Conservation (phyloP, 53 echinoderm and acorn worm species). For the Astropecten irregularis region DNA sequence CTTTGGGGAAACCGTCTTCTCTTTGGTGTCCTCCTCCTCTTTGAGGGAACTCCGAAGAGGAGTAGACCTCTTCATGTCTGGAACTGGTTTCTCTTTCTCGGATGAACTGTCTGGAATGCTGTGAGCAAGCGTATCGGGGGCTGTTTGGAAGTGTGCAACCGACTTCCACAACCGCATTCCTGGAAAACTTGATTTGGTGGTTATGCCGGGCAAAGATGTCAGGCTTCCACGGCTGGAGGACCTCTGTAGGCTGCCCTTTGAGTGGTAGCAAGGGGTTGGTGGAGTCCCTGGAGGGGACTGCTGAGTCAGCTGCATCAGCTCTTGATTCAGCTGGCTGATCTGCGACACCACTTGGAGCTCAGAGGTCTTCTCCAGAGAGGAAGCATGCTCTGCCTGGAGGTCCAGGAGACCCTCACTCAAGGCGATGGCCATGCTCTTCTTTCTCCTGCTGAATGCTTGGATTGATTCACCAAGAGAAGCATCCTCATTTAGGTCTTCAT, state of each 20-base stretch:
- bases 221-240: constrained; percentile 15
- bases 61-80: not conserved
- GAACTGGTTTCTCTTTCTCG: not conserved
- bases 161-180: constrained; percentile 2
- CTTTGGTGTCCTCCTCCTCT: constrained; percentile 21
- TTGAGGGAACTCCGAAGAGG: not conserved
- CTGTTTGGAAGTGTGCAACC: constrained; percentile 21
- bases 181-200: not conserved
- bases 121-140: not conserved
- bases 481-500: not conserved
- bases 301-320: constrained; percentile 61
- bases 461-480: constrained; percentile 1
- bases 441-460: constrained; percentile 54
- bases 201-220: not conserved
- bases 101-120: not conserved
- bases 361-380: constrained; percentile 66
- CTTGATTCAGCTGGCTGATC: constrained; percentile 74
- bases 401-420: constrained; percentile 87
- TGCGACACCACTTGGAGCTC: constrained; percentile 84
- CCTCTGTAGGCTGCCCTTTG: not conserved
- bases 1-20: constrained; percentile 23
- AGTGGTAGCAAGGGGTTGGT: constrained; percentile 3
- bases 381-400: constrained; percentile 63
- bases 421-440: constrained; percentile 89
- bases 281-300: constrained; percentile 16